phyloP scores from a whole-genome alignment of 2,797 vertebrate genomes.

The Huso huso region DNA sequence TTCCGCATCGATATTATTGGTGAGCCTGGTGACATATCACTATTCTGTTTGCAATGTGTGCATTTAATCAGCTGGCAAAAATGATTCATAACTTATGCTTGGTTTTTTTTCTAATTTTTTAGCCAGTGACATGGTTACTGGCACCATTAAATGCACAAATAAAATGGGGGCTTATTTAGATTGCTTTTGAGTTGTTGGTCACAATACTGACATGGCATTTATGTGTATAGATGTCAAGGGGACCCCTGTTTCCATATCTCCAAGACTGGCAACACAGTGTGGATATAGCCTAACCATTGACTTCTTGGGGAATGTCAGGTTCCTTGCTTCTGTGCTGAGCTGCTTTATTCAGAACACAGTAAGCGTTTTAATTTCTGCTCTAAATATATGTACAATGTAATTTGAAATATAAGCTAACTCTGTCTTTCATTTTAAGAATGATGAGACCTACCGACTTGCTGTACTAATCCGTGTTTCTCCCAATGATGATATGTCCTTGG shows the following conservation, averaged over 20 bases:
- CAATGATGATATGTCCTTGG: too few species aligned
- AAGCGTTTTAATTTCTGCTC: neutral
- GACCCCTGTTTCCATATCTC: slow-evolving; percentile 34
- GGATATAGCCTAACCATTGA: slow-evolving; percentile 63
- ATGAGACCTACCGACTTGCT: too few species aligned
- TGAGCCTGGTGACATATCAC: slow-evolving; percentile 30
- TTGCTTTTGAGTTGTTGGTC: too few species aligned
- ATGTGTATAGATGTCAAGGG: too few species aligned
- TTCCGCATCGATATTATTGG: slow-evolving; percentile 57
- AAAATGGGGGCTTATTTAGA: slow-evolving; percentile 19
- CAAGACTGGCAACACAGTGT: slow-evolving; percentile 58
- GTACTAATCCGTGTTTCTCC: too few species aligned
- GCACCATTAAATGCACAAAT: too few species aligned
- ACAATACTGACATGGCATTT: too few species aligned
- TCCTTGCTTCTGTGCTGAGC: slow-evolving; percentile 61
- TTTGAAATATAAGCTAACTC: neutral
- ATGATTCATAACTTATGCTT: too few species aligned
- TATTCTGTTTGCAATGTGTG: too few species aligned
- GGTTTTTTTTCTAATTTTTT: too few species aligned
- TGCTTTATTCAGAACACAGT: slow-evolving; percentile 60
- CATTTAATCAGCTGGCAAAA: too few species aligned
- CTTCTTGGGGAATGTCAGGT: slow-evolving; percentile 51
- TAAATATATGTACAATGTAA: neutral
- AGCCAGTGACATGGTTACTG: too few species aligned
- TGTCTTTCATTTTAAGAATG: neutral